Evolutionary conservation across 1,140 invertebrate genomes (phyloP).

Genomic region (Pseudomyrmex flavicornis): DNA sequence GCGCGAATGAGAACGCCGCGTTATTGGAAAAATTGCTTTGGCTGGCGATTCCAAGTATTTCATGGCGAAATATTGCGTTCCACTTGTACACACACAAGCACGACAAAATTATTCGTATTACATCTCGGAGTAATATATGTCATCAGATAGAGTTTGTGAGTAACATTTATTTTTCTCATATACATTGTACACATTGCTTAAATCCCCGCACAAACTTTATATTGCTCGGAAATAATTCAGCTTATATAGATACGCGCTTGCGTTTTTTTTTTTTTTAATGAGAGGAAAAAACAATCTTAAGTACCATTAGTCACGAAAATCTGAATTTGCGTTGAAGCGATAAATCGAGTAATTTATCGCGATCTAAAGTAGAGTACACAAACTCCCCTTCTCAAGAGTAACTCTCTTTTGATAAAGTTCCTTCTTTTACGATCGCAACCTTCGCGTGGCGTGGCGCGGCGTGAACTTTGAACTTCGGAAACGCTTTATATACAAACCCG

Average conservation of each 20-base stretch:
- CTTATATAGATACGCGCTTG: background rate
- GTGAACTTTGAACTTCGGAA: conserved; percentile 36
- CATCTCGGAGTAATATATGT: background rate
- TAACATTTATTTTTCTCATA: too few species aligned
- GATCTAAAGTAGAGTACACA: conserved; percentile 9
- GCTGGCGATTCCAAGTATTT: background rate
- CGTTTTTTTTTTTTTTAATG: background rate
- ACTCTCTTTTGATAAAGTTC: background rate
- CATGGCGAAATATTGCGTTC: background rate
- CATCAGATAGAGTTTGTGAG: conserved; percentile 8
- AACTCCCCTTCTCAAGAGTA: background rate
- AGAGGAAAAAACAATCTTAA: conserved; percentile 4
- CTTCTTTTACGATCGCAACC: background rate
- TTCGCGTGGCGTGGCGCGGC: background rate
- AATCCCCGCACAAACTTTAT: conserved; percentile 11
- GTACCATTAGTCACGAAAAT: conserved; percentile 5
- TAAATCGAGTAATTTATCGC: conserved; percentile 21
- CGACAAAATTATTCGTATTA: conserved; percentile 11
- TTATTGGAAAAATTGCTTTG: conserved; percentile 42
- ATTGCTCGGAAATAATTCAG: conserved; percentile 13
- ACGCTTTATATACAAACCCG: background rate
- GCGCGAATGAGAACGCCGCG: background rate
- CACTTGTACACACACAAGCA: conserved; percentile 1
- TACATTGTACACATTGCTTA: too few species aligned
- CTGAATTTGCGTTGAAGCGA: background rate